Evolutionary conservation across 2,888 invertebrate species (phyloP).

Genomic region (Plebejus anna): DNA sequence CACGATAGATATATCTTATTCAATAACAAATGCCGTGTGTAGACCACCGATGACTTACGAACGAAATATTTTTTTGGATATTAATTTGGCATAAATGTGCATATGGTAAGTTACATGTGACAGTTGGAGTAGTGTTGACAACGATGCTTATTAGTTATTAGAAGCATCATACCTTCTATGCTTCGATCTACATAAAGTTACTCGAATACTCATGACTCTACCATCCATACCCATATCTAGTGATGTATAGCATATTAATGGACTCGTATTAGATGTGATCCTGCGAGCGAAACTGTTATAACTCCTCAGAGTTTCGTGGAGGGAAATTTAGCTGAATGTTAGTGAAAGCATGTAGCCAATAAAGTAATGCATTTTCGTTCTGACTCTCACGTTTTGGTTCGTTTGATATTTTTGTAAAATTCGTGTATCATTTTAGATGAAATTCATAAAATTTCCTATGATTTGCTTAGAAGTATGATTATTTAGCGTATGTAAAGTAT

Average conservation of each 20-base stretch:
- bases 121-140: conserved; percentile 65
- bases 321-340: conserved; percentile 38
- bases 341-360: conserved; percentile 39
- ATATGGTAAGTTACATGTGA: conserved; percentile 74
- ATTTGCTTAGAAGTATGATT: conserved; percentile 24
- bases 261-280: conserved; percentile 38
- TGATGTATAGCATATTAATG: conserved; percentile 36
- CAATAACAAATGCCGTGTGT: conserved; percentile 57
- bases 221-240: conserved; percentile 52
- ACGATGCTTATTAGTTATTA: conserved; percentile 70
- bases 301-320: conserved; percentile 28
- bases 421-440: conserved; percentile 25
- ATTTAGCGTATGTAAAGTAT: conserved; percentile 17
- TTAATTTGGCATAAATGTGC: conserved; percentile 63
- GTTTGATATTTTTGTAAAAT: conserved; percentile 22
- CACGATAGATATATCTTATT: conserved; percentile 45
- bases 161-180: conserved; percentile 66
- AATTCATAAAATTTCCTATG: conserved; percentile 15
- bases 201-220: conserved; percentile 57
- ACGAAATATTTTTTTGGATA: conserved; percentile 58
- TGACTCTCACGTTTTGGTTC: conserved; percentile 30
- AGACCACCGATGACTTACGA: conserved; percentile 50
- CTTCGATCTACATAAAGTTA: conserved; percentile 55
- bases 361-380: conserved; percentile 34
- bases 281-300: conserved; percentile 23